Conservation (phyloP, 2,888 invertebrate species). For the Temnothorax ravouxi region DNA sequence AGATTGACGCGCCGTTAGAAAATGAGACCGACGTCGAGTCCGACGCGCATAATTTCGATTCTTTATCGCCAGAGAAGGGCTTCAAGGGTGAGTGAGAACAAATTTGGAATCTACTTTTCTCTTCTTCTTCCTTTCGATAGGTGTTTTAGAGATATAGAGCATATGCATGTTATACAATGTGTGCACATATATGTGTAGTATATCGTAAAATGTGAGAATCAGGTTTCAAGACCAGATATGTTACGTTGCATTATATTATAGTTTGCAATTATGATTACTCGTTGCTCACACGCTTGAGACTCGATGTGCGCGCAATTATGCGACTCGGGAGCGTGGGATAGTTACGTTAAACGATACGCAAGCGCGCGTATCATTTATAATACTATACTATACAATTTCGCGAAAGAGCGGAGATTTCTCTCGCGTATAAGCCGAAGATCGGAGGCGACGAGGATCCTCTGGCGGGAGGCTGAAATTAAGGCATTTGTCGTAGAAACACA, state of each 20-base stretch:
- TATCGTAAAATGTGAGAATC: background rate
- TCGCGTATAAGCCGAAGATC: constrained; percentile 11
- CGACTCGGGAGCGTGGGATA: background rate
- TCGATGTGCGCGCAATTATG: background rate
- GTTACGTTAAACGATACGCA: constrained; percentile 22
- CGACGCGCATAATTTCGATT: constrained; percentile 79
- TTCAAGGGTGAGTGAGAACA: constrained; percentile 82
- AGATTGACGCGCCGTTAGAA: constrained; percentile 84
- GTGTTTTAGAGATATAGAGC: background rate
- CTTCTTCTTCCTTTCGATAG: background rate
- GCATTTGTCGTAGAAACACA: constrained; percentile 61
- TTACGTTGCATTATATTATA: background rate
- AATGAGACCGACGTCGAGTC: constrained; percentile 81
- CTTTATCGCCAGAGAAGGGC: constrained; percentile 83
- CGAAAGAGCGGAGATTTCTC: constrained; percentile 10
- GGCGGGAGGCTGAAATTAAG: constrained; percentile 67
- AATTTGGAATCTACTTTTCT: background rate
- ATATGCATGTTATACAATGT: background rate
- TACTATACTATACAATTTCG: constrained; percentile 8
- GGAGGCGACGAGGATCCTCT: constrained; percentile 22
- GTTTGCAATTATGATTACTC: background rate
- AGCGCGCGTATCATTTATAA: background rate
- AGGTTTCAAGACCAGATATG: background rate
- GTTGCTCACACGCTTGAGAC: background rate
- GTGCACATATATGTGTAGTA: background rate